A percentile compares a stretch with the other conserved stretches of the same genome.
phyloP scores from a whole-genome alignment of 2,888 invertebrate genomes.

The Parnassius orleans region DNA sequence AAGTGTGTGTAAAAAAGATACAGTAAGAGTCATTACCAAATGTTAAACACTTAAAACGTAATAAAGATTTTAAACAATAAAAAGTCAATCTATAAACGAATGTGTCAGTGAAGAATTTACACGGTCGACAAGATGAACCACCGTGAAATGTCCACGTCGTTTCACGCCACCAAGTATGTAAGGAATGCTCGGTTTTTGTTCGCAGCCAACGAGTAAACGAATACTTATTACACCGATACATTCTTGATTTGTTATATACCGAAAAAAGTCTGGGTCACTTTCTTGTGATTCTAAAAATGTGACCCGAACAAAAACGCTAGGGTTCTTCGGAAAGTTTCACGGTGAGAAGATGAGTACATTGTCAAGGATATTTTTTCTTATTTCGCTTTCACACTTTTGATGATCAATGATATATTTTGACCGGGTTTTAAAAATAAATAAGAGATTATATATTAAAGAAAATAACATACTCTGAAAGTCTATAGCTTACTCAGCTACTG shows the following conservation, averaged over 20 bases:
- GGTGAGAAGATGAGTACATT: slow-evolving; percentile 6
- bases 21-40: too few species aligned
- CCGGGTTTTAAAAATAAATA: background rate
- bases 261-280: slow-evolving; percentile 36
- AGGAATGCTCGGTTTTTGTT: slow-evolving; percentile 67
- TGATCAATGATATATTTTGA: too few species aligned
- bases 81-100: slow-evolving; percentile 28
- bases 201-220: slow-evolving; percentile 46
- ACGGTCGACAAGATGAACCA: slow-evolving; percentile 51
- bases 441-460: background rate
- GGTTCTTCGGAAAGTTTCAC: slow-evolving; percentile 6
- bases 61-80: slow-evolving; percentile 22
- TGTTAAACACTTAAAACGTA: background rate
- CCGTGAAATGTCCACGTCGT: slow-evolving; percentile 61
- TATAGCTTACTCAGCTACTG: too few species aligned
- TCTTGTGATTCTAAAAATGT: slow-evolving; percentile 13
- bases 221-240: slow-evolving; percentile 50
- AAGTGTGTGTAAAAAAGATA: too few species aligned
- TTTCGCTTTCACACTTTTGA: background rate
- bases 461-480: too few species aligned
- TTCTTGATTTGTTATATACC: slow-evolving; percentile 54
- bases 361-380: slow-evolving; percentile 4
- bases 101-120: slow-evolving; percentile 54
- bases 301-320: slow-evolving; percentile 18
- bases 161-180: slow-evolving; percentile 55